Percentiles rank a stretch among this genome's conserved stretches.
These are phyloP conservation scores for Mugil cephalus DNA, from an alignment of 2,113 vertebrate genomes.

Conservation along the genomic window DNA sequence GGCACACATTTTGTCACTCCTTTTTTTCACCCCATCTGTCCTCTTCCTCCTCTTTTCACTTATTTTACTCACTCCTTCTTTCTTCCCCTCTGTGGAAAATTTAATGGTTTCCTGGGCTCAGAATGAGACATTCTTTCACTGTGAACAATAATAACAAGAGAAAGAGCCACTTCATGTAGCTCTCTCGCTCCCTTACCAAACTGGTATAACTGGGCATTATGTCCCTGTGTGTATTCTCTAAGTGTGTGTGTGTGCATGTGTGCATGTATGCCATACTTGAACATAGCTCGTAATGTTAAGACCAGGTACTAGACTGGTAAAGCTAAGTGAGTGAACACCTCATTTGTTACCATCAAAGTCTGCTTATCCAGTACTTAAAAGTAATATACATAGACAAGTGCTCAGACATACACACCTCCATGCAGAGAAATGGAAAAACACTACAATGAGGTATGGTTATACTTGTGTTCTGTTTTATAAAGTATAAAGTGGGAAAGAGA, in stretches of 20 bases:
- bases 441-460: slow-evolving; percentile 12
- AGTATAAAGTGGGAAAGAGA: slow-evolving; percentile 34
- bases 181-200: slow-evolving; percentile 49
- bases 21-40: slow-evolving; percentile 64
- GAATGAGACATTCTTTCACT: slow-evolving; percentile 78
- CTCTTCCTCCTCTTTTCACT: slow-evolving; percentile 67
- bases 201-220: slow-evolving; percentile 32
- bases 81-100: slow-evolving; percentile 78
- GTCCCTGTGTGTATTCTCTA: slow-evolving; percentile 30
- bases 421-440: slow-evolving; percentile 47
- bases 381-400: slow-evolving; percentile 25
- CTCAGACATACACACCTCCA: slow-evolving; percentile 19
- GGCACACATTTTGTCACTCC: slow-evolving; percentile 75
- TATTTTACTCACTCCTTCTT: slow-evolving; percentile 63
- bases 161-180: slow-evolving; percentile 76
- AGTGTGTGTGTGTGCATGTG: slow-evolving; percentile 10
- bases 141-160: slow-evolving; percentile 78
- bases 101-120: slow-evolving; percentile 82
- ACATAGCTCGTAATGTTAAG: slow-evolving; percentile 46
- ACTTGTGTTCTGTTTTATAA: neutral
- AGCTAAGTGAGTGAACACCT: slow-evolving; percentile 38
- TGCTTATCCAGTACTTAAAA: slow-evolving; percentile 46
- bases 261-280: slow-evolving; percentile 31
- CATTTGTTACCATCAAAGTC: slow-evolving; percentile 61
- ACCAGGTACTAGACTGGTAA: slow-evolving; percentile 46